Evolutionary conservation across 2,888 invertebrate species (phyloP).

Genomic region (Coenonympha glycerion): DNA sequence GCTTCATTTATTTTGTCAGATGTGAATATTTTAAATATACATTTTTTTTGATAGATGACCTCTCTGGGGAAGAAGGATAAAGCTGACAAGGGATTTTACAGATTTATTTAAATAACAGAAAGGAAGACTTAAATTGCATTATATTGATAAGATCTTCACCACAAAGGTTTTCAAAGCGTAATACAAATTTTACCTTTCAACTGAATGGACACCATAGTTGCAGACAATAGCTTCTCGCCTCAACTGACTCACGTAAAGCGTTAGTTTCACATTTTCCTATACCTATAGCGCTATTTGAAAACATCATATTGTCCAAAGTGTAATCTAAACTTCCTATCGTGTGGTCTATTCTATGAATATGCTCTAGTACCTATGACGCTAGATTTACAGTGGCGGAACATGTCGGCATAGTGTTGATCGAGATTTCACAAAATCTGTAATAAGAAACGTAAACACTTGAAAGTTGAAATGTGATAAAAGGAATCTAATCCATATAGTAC

Average conservation of each 20-base stretch:
- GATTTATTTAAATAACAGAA: too few relatives aligned
- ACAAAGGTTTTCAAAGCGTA: too few relatives aligned
- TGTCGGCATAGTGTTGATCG: constrained; percentile 38
- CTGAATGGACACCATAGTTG: constrained; percentile 19
- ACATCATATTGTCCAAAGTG: constrained; percentile 35
- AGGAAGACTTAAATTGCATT: too few relatives aligned
- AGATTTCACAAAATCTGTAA: constrained; percentile 44
- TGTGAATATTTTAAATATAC: too few relatives aligned
- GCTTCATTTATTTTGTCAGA: too few relatives aligned
- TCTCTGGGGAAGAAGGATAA: too few relatives aligned
- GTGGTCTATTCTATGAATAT: constrained; percentile 16
- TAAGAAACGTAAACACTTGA: not conserved
- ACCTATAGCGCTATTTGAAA: constrained; percentile 29
- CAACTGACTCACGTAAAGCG: constrained; percentile 24
- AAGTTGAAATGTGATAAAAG: too few relatives aligned
- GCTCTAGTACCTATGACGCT: not conserved
- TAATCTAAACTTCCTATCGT: constrained; percentile 23
- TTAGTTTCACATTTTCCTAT: constrained; percentile 15
- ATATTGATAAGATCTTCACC: too few relatives aligned
- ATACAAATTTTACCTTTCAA: constrained; percentile 31
- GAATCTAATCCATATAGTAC: too few relatives aligned
- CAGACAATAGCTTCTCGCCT: constrained; percentile 22
- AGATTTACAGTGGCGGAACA: constrained; percentile 40
- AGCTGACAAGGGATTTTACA: too few relatives aligned
- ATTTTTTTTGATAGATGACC: too few relatives aligned